Percentiles rank a stretch among this genome's conserved stretches.
Conservation (phyloP, 2,113 vertebrate genomes). For the Potamarius usumacintae region DNA sequence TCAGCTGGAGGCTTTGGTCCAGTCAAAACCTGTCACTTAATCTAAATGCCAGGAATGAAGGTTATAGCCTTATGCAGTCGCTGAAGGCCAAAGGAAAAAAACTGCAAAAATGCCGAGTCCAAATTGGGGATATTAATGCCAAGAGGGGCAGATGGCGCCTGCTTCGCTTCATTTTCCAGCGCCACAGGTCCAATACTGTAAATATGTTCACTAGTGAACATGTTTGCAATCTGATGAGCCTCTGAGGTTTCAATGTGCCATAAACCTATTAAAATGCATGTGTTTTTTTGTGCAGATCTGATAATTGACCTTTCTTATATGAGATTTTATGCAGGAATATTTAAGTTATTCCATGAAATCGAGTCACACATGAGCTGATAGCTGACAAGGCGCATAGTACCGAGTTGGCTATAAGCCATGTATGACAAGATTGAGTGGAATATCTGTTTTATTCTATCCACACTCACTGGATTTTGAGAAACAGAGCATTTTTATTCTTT, state of each 20-base stretch:
- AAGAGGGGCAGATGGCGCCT: neutral
- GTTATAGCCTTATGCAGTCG: conserved; percentile 5
- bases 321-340: neutral
- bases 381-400: too few relatives aligned
- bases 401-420: too few relatives aligned
- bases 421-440: too few relatives aligned
- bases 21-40: conserved; percentile 23
- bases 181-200: neutral
- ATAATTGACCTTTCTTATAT: conserved; percentile 21
- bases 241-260: conserved; percentile 25
- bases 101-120: neutral
- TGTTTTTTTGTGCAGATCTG: conserved; percentile 8
- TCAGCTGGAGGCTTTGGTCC: conserved; percentile 13
- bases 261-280: conserved; percentile 20
- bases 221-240: conserved; percentile 7
- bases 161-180: conserved; percentile 11
- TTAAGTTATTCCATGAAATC: too few relatives aligned
- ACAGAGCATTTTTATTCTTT: too few relatives aligned
- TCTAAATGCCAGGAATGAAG: neutral
- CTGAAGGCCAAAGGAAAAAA: neutral
- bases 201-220: conserved; percentile 3
- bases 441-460: too few relatives aligned
- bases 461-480: too few relatives aligned
- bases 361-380: too few relatives aligned
- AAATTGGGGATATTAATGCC: neutral